Percentiles rank a stretch among this genome's conserved stretches.
Conservation (phyloP, 2,113 vertebrate genomes). For the Nanorana parkeri region DNA sequence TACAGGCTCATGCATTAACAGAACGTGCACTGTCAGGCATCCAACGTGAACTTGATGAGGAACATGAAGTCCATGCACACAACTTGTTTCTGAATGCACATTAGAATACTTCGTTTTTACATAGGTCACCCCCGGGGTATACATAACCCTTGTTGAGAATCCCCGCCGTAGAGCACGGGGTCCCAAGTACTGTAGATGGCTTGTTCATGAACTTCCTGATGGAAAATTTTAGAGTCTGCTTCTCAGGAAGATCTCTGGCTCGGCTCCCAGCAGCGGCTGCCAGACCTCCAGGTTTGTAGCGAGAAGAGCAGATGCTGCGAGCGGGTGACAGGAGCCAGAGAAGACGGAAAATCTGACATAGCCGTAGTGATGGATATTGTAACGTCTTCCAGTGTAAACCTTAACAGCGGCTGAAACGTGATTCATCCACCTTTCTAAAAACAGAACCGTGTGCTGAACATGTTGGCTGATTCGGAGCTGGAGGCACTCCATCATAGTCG, state of each 20-base stretch:
- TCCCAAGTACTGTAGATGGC: not conserved
- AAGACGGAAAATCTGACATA: slow-evolving; percentile 38
- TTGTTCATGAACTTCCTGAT: slow-evolving; percentile 3
- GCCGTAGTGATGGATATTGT: slow-evolving; percentile 19
- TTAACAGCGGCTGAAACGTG: not conserved
- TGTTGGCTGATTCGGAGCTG: not conserved
- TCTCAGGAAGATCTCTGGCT: slow-evolving; percentile 36
- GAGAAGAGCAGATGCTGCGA: slow-evolving; percentile 10
- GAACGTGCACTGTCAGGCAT: no score
- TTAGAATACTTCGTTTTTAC: no score
- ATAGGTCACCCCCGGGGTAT: no score
- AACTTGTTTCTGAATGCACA: no score
- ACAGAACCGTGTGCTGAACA: not conserved
- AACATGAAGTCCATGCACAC: no score
- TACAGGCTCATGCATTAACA: no score
- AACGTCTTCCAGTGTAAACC: slow-evolving; percentile 26
- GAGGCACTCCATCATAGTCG: no score
- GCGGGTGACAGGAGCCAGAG: slow-evolving; percentile 37
- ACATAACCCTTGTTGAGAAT: no score
- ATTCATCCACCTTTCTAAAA: not conserved
- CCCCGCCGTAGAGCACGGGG: no score
- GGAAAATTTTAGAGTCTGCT: slow-evolving; percentile 27
- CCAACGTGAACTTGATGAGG: no score
- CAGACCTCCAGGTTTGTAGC: slow-evolving; percentile 1
- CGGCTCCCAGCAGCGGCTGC: not conserved